Conservation (phyloP, 2,113 vertebrate species). For the Gobius niger region DNA sequence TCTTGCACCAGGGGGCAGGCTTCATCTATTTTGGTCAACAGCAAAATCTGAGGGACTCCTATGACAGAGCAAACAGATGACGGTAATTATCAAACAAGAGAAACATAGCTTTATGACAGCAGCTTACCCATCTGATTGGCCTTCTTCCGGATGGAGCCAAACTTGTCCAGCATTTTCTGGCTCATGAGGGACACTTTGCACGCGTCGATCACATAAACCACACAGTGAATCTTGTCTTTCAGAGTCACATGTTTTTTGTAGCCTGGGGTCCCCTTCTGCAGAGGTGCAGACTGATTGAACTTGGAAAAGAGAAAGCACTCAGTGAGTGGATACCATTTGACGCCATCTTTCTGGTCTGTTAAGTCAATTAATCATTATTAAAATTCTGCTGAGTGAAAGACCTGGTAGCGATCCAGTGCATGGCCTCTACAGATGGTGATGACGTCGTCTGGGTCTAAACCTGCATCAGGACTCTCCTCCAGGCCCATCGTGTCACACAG, state of each 20-base stretch:
- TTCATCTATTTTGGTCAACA: slow-evolving; percentile 74
- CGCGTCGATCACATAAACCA: slow-evolving; percentile 51
- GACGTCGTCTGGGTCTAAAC: slow-evolving; percentile 66
- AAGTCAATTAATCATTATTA: no score
- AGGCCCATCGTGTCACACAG: slow-evolving; percentile 78
- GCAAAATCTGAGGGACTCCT: slow-evolving; percentile 72
- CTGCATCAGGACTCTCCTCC: slow-evolving; percentile 54
- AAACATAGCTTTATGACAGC: neutral
- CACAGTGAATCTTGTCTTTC: slow-evolving; percentile 50
- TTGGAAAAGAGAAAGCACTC: slow-evolving; percentile 4
- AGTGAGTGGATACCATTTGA: no score
- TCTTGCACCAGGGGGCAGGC: slow-evolving; percentile 62
- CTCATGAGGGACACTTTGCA: slow-evolving; percentile 64
- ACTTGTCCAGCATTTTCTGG: slow-evolving; percentile 64
- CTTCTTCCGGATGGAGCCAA: slow-evolving; percentile 65
- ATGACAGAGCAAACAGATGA: neutral
- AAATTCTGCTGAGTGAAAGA: no score
- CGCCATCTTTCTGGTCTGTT: no score
- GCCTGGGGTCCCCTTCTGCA: slow-evolving; percentile 22
- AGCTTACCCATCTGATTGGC: slow-evolving; percentile 54
- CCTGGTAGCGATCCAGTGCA: slow-evolving; percentile 70
- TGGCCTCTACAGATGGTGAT: slow-evolving; percentile 67
- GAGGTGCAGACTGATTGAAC: slow-evolving; percentile 27
- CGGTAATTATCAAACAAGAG: neutral
- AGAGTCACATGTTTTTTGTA: slow-evolving; percentile 27